Evolutionary conservation across 2,113 vertebrate species (phyloP), one percentile per base, ranked within the genome.

Genomic region (Cyprinodon brontotheroides): DNA sequence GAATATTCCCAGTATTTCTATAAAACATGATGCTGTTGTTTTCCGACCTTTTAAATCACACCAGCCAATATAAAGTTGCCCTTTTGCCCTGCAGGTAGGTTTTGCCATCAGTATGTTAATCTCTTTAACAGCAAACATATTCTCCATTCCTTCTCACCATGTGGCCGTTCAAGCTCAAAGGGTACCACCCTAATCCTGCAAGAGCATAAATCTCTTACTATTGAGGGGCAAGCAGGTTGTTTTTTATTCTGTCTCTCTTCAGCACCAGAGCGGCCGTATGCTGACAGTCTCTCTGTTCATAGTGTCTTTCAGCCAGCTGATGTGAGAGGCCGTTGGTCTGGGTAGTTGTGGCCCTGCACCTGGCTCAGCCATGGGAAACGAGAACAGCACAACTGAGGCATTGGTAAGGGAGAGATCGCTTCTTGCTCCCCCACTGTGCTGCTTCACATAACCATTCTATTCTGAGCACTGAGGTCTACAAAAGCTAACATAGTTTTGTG

Each of bases 321-420:
- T 86, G 85, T 87, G 87, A 91, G 70, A 79, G 81, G 77, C 71
- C 75, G 63, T 48, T 60, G 74, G 74, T 87, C 79, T 77, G 84
- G 84, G 74, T 75, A 71, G 72, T 70, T 75, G 80, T 85, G 74
- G 76, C 74, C 78, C 79, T 53, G 74, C 85, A 82, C 69, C 80
- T 81, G 79, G 53, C 67, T 82, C 79, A 87, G 80, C 76, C 87
- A 95, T 95, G 94, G 94, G 94, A 76, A 95, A 95, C 84, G 93
- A 94, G 83, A 94, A 37, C 93, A 94, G 93, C 92, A 84, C 93
- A 3, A 45, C 84, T 38, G 89, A 88, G 61, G 77, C 68, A 13
- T 85, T 81, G 94, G 94, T 95, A 95, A 95, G 94, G 62, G 40
- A 41, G 11, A 67, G n/a, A 72, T 72, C 4, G n/a, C 70, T 72